These are phyloP conservation scores for Geopemphigus sp. DNA, from an alignment of 1,140 invertebrate species.

Conservation along the genomic window DNA sequence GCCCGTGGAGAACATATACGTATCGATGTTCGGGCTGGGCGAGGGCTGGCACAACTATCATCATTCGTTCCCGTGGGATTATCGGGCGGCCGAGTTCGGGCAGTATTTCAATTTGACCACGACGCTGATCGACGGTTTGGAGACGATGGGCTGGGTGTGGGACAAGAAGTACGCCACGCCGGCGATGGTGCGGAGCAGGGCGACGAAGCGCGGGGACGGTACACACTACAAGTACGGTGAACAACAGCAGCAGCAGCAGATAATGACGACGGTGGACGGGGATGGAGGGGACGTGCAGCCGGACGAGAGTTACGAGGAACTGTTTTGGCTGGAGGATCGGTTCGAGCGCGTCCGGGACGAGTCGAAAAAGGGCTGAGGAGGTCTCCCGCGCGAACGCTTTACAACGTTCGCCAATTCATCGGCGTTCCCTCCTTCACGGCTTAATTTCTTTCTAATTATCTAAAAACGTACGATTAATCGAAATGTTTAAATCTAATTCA, in stretches of 20 bases:
- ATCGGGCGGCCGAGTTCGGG: slow-evolving; percentile 73
- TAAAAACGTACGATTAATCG: no score
- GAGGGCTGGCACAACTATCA: slow-evolving; percentile 82
- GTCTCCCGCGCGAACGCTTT: no score
- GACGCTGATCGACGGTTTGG: slow-evolving; percentile 58
- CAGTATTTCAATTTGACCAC: slow-evolving; percentile 58
- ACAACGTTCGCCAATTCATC: no score
- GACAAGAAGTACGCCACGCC: slow-evolving; percentile 62
- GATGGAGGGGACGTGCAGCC: background rate
- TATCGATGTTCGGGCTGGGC: slow-evolving; percentile 61
- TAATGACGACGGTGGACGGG: background rate
- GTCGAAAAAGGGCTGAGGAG: slow-evolving; percentile 1
- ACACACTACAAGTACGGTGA: slow-evolving; percentile 45
- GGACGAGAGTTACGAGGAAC: slow-evolving; percentile 20
- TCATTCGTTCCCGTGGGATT: slow-evolving; percentile 89
- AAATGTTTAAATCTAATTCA: no score
- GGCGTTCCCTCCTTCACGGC: no score
- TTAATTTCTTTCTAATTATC: no score
- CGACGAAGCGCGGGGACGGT: slow-evolving; percentile 49
- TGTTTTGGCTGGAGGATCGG: slow-evolving; percentile 26
- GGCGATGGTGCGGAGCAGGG: slow-evolving; percentile 56
- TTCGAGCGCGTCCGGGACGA: background rate
- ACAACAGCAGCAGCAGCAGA: background rate
- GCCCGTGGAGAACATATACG: slow-evolving; percentile 64
- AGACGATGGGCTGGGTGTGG: slow-evolving; percentile 62